These are phyloP conservation scores for Morus bassanus DNA, from an alignment of 2,797 vertebrate genomes.

Conservation along the genomic window DNA sequence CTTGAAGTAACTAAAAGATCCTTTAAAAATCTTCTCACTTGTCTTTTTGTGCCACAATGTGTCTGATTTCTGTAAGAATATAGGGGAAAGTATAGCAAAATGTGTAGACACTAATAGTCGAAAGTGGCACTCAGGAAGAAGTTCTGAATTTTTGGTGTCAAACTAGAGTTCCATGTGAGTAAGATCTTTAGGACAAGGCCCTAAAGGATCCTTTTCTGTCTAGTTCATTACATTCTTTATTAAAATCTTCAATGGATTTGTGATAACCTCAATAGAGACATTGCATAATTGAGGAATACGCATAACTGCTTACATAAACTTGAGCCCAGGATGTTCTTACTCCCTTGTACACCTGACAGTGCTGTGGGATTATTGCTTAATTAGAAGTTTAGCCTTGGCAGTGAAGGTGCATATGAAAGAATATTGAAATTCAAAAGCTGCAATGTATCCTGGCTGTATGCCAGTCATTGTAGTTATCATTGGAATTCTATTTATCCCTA, in stretches of 20 bases:
- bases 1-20: neutral
- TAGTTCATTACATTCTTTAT: neutral
- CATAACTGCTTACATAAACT: neutral
- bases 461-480: neutral
- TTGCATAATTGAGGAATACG: neutral
- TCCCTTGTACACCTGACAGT: conserved; percentile 4
- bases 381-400: conserved; percentile 65
- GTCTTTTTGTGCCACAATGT: neutral
- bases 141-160: neutral
- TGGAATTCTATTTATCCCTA: conserved; percentile 14
- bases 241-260: neutral
- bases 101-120: neutral
- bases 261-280: neutral
- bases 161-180: neutral
- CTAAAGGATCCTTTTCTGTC: neutral
- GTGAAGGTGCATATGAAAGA: conserved; percentile 46
- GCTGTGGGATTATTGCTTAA: conserved; percentile 56
- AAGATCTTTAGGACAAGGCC: neutral
- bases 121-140: neutral
- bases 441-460: conserved; percentile 24
- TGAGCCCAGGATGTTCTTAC: neutral
- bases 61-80: neutral
- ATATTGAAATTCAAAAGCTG: conserved; percentile 48
- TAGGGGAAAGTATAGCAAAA: neutral
- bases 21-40: neutral